Evolutionary conservation across 2,888 invertebrate species (phyloP).

Genomic region (Ormyrus thymus): DNA sequence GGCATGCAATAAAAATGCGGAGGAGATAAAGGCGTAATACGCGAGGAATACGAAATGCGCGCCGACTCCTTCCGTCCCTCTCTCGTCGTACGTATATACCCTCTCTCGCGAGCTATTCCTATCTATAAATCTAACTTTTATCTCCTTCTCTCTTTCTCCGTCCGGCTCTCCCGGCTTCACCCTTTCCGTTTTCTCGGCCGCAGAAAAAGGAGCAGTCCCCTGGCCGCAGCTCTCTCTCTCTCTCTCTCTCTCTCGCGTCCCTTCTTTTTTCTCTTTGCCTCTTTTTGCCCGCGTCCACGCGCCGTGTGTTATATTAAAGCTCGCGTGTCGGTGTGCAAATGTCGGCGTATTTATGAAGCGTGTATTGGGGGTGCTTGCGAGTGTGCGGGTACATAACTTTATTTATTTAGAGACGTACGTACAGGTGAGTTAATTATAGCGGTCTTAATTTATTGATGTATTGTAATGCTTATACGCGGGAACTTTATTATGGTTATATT

Average conservation of each 20-base stretch:
- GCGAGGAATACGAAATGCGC: slow-evolving; percentile 73
- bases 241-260: slow-evolving; percentile 19
- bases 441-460: no score
- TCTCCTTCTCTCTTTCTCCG: slow-evolving; percentile 3
- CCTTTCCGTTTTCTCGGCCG: background rate
- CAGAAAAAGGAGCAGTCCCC: slow-evolving; percentile 7
- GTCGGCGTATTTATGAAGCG: no score
- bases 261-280: background rate
- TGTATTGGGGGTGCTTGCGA: no score
- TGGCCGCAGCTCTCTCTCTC: background rate
- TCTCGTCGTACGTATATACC: slow-evolving; percentile 8
- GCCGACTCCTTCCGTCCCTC: slow-evolving; percentile 48
- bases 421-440: no score
- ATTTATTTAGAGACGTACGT: no score
- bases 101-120: background rate
- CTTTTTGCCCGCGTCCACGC: background rate
- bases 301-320: background rate
- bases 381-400: no score
- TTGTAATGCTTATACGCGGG: no score
- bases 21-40: slow-evolving; percentile 71
- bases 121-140: slow-evolving; percentile 55
- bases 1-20: slow-evolving; percentile 71
- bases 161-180: background rate
- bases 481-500: no score
- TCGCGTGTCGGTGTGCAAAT: no score